Evolutionary conservation across 1,140 invertebrate species (phyloP), one percentile per base, ranked within the genome.

Genomic region (Pseudomyrmex gracilis): DNA sequence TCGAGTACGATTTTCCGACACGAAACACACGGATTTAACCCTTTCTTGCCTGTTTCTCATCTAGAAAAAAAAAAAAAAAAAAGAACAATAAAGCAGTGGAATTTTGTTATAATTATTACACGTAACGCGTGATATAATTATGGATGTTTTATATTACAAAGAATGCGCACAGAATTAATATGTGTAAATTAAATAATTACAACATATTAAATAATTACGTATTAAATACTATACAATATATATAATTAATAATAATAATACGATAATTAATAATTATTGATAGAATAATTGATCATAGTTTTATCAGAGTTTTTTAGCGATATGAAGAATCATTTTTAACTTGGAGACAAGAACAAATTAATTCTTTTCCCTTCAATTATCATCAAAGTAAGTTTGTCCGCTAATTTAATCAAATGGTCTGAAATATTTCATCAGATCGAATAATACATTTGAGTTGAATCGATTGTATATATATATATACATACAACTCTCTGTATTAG

Each of bases 1-100:
- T 43, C 45, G 60, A 51, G n/a, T 43, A 53, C 34, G 13, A 74
- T 73, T 13, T 17, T n/a, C 43, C 45, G 58, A 64, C 24, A n/a
- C 34, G 49, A 77, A 68, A 43, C 13, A 12, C 63, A 22, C 34
- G 34, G 49, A 55, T 68, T 68, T 68, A 77, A 77, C 34, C 13
- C 49, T 67, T 47, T 15, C 34, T 63, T 12, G 67, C 51, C 15
- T 17, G 34, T 24, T 53, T 8, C 63, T 68, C 49, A 5, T 45
- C 17, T 60, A 47, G 20, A 15, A 24, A 61, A 2, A 15, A 4
- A 73, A 15, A 24, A 61, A 2, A 15, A 4, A 73, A 60, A 20
- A 34, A 61, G 5, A 34, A 7, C 7, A 34, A 34, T 7, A 47
- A 61, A 24, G 13, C 47, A 34, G 4, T 74, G 24, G 20, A 0